phyloP scores from a whole-genome alignment of 1,140 invertebrate species.

The Aculops lycopersici region DNA sequence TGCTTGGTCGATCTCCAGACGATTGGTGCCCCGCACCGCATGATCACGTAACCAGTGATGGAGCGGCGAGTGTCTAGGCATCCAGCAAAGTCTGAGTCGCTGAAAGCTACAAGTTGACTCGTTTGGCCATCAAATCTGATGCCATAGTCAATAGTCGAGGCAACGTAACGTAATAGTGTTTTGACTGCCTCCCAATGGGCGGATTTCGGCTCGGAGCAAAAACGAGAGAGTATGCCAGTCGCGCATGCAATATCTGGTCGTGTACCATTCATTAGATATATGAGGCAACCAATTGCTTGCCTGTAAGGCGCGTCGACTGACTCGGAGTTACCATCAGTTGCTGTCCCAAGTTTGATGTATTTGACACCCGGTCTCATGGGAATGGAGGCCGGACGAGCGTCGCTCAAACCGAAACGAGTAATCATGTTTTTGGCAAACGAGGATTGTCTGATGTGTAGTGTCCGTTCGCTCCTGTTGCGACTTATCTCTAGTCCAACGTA shows the following conservation, averaged over 20 bases:
- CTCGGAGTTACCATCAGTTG: background rate
- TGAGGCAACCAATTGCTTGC: conserved; percentile 6
- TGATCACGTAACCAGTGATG: conserved; percentile 11
- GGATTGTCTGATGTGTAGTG: conserved; percentile 3
- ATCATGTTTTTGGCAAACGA: conserved; percentile 1
- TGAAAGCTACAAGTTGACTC: conserved; percentile 11
- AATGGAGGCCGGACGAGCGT: background rate
- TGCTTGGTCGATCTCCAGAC: conserved; percentile 14
- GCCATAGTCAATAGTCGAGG: conserved; percentile 10
- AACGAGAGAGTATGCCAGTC: conserved; percentile 6
- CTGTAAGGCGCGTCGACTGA: conserved; percentile 9
- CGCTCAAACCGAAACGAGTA: conserved; percentile 9
- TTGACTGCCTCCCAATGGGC: conserved; percentile 11
- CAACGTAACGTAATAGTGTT: conserved; percentile 12
- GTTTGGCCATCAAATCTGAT: conserved; percentile 9
- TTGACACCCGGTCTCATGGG: conserved; percentile 12
- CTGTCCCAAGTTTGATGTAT: conserved; percentile 6
- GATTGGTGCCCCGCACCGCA: conserved; percentile 11
- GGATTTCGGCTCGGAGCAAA: conserved; percentile 7
- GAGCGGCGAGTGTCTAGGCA: conserved; percentile 11
- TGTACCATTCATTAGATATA: conserved; percentile 8
- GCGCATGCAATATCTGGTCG: conserved; percentile 11
- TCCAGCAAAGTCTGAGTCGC: conserved; percentile 16
- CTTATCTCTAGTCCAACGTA: conserved; percentile 10
- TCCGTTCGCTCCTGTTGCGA: background rate